phyloP scores from a whole-genome alignment of 2,888 invertebrate species.

The Nipponacmea schrenckii region DNA sequence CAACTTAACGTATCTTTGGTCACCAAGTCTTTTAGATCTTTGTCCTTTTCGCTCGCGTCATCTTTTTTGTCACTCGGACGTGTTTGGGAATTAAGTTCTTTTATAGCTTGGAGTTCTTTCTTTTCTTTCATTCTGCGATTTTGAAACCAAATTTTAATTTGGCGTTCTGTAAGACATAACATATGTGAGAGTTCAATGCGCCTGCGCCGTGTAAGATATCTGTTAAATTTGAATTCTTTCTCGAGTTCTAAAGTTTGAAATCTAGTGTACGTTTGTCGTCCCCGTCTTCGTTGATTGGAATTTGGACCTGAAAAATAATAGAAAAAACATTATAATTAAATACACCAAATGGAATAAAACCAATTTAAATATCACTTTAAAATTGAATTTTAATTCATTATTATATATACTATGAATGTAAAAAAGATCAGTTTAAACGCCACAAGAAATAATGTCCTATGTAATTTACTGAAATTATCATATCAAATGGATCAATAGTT shows the following conservation, averaged over 20 bases:
- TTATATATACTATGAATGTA: too few relatives aligned
- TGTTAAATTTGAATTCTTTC: conserved; percentile 98
- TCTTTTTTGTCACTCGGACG: conserved; percentile 22
- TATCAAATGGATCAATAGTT: too few relatives aligned
- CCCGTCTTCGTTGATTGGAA: conserved; percentile 93
- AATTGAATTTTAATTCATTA: neutral
- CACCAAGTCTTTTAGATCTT: conserved; percentile 9
- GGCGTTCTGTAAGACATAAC: conserved; percentile 94
- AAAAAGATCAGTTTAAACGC: too few relatives aligned
- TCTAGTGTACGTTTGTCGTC: conserved; percentile 95
- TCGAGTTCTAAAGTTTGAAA: conserved; percentile 97
- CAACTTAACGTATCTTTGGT: conserved; percentile 17
- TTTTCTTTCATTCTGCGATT: conserved; percentile 99
- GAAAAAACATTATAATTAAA: conserved; percentile 26
- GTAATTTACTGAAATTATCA: too few relatives aligned
- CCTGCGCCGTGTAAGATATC: conserved; percentile 95
- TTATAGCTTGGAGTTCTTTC: conserved; percentile 98
- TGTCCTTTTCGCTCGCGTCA: conserved; percentile 9
- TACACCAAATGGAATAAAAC: neutral
- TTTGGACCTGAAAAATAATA: conserved; percentile 82
- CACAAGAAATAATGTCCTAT: too few relatives aligned
- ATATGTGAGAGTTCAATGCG: conserved; percentile 98
- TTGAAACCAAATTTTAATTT: conserved; percentile 81
- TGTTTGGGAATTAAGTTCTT: conserved; percentile 91
- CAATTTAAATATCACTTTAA: neutral